These are phyloP conservation scores for Scortum barcoo DNA, from an alignment of 2,113 vertebrate species.

Conservation along the genomic window DNA sequence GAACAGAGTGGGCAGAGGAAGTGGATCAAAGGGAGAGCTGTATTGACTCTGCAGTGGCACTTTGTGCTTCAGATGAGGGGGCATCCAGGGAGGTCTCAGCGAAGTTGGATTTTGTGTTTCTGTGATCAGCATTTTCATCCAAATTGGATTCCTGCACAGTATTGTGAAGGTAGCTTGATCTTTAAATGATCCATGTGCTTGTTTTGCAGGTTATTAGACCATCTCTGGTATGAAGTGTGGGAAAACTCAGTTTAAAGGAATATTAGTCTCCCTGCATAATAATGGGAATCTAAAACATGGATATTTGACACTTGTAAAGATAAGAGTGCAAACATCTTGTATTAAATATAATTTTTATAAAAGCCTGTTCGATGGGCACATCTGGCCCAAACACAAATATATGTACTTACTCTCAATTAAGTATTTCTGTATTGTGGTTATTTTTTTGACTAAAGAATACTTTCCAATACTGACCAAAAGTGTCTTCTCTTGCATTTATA, in stretches of 20 bases:
- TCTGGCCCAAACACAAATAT: no score
- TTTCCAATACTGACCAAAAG: background rate
- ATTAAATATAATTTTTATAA: no score
- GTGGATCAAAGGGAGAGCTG: constrained; percentile 38
- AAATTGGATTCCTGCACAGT: background rate
- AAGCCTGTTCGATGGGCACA: no score
- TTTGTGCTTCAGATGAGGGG: background rate
- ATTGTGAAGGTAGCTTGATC: background rate
- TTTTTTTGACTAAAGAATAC: background rate
- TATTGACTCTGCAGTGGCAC: background rate
- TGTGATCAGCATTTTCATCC: background rate
- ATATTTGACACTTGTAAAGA: no score
- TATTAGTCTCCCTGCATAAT: no score
- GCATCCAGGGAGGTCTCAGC: background rate
- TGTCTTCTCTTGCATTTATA: background rate
- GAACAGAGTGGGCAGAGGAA: constrained; percentile 1
- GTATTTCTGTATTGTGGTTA: background rate
- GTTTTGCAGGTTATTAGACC: accelerated
- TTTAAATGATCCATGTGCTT: background rate
- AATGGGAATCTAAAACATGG: no score
- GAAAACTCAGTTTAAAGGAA: background rate
- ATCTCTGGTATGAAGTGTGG: background rate
- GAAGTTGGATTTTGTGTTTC: background rate
- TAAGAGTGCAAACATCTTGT: no score
- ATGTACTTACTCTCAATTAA: background rate